phyloP scores from a whole-genome alignment of 2,113 vertebrate species.

The Vulpes ferrilata region DNA sequence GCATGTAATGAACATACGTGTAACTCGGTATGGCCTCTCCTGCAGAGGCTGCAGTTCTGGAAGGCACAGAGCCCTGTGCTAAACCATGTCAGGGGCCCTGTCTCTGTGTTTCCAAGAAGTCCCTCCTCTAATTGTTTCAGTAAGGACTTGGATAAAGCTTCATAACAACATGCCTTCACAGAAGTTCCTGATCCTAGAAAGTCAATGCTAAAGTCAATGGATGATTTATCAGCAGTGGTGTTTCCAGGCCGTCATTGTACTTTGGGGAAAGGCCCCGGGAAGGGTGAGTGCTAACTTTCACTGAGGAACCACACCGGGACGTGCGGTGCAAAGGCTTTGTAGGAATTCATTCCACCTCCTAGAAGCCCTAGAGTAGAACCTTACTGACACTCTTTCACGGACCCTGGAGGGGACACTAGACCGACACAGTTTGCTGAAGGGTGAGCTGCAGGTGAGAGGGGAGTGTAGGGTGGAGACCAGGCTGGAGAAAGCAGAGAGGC shows the following conservation, averaged over 20 bases:
- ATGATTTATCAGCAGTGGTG: neutral
- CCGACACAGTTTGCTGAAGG: neutral
- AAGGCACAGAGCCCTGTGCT: fast-evolving
- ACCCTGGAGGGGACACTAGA: neutral
- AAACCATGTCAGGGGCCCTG: too few relatives aligned
- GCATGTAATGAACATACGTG: fast-evolving
- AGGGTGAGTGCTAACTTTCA: fast-evolving
- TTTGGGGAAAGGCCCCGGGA: neutral
- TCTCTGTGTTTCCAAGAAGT: neutral
- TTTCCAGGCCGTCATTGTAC: fast-evolving
- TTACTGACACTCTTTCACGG: fast-evolving
- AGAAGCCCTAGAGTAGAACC: fast-evolving
- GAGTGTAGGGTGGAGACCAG: too few relatives aligned
- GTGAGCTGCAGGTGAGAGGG: fast-evolving
- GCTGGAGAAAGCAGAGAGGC: neutral
- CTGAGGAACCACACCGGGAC: fast-evolving
- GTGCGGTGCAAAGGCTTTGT: fast-evolving
- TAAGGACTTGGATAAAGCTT: neutral
- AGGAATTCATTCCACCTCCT: fast-evolving
- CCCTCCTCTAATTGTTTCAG: neutral
- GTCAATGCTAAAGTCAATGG: fast-evolving
- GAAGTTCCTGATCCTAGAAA: neutral
- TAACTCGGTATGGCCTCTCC: fast-evolving
- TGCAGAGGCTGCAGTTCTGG: too few relatives aligned
- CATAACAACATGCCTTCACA: neutral